phyloP scores from a whole-genome alignment of 2,888 invertebrate genomes.

The Taphrorychus bicolor region DNA sequence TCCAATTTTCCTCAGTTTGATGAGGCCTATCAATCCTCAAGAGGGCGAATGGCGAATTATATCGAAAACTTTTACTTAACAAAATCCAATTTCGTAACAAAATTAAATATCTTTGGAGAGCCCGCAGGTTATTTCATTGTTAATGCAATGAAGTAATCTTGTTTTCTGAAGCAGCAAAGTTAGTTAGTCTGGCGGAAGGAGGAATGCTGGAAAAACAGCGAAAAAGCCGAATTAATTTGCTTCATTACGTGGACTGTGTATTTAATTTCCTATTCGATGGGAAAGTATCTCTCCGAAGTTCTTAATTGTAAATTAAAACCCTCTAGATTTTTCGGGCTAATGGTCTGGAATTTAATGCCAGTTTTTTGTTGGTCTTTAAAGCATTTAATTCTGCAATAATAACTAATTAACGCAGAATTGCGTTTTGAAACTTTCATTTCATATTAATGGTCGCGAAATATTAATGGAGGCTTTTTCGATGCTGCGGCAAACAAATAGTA shows the following conservation, averaged over 20 bases:
- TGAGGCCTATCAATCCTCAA: too few species aligned
- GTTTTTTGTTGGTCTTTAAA: too few species aligned
- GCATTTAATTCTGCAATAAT: too few species aligned
- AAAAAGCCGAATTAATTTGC: slow-evolving; percentile 17
- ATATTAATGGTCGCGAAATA: too few species aligned
- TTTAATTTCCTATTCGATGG: slow-evolving; percentile 11
- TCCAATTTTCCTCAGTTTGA: too few species aligned
- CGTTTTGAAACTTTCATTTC: neutral
- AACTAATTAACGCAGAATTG: too few species aligned
- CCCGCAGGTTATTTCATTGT: slow-evolving; percentile 28
- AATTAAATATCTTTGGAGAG: slow-evolving; percentile 16
- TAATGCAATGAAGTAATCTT: slow-evolving; percentile 36
- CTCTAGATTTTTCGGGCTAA: neutral
- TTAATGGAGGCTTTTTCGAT: neutral
- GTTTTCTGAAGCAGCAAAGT: slow-evolving; percentile 27
- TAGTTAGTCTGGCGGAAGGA: slow-evolving; percentile 18
- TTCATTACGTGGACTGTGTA: slow-evolving; percentile 15
- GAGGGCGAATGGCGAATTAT: neutral
- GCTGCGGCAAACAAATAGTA: neutral
- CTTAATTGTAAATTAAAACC: neutral
- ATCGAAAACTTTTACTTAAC: slow-evolving; percentile 9
- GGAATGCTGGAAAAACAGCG: slow-evolving; percentile 16
- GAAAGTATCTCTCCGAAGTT: neutral
- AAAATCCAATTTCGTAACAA: slow-evolving; percentile 13
- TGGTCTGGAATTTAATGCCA: too few species aligned